phyloP scores from a whole-genome alignment of 2,797 vertebrate genomes.

The Myiotriccus ornatus region DNA sequence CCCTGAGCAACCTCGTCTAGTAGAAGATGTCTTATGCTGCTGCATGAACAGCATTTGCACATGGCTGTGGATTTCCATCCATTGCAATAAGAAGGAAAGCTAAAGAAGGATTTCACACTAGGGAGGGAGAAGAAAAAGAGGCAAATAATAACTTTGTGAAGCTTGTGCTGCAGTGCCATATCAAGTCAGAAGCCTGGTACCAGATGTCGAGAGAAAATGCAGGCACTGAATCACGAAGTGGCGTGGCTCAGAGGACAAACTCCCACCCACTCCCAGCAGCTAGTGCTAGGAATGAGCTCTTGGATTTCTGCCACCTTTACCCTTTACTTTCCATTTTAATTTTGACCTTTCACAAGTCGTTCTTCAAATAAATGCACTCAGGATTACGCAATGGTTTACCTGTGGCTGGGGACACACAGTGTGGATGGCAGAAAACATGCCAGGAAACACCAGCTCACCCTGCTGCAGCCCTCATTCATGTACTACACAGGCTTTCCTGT shows the following conservation, averaged over 20 bases:
- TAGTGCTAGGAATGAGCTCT: background rate
- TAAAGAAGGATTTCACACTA: background rate
- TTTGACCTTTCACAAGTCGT: background rate
- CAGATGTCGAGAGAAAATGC: background rate
- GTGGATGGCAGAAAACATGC: background rate
- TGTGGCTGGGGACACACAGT: background rate
- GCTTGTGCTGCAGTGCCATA: background rate
- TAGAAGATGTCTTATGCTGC: background rate
- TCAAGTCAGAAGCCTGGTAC: background rate
- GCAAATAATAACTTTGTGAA: background rate
- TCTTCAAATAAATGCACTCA: background rate
- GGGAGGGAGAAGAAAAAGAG: background rate
- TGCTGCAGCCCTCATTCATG: background rate
- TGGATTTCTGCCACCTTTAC: background rate
- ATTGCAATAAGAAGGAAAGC: background rate
- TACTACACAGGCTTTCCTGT: background rate
- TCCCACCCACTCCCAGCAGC: background rate
- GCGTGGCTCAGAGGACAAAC: background rate
- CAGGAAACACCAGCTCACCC: background rate
- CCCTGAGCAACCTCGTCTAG: background rate
- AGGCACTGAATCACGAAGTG: background rate
- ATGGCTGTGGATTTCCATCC: background rate
- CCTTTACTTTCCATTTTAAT: background rate
- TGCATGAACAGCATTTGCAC: fast-evolving
- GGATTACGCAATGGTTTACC: background rate